Conservation (phyloP, 2,888 invertebrate genomes). For the Megaustenia siamemsis region DNA sequence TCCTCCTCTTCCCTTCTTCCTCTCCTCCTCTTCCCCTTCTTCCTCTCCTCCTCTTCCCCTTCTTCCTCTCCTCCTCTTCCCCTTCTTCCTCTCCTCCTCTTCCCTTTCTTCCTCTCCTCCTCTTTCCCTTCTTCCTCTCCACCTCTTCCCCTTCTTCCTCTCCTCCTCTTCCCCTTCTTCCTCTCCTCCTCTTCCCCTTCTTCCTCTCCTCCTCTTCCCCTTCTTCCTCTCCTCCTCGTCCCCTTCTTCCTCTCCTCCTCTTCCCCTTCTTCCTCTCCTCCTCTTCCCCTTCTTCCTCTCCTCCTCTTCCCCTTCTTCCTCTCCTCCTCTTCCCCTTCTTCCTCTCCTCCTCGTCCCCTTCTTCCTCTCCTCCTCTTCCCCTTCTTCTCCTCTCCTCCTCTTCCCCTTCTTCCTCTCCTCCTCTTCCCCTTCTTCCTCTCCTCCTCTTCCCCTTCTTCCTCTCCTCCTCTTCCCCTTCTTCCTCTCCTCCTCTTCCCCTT, state of each 20-base stretch:
- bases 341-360: neutral
- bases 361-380: neutral
- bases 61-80: neutral
- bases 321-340: slow-evolving; percentile 1
- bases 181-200: neutral
- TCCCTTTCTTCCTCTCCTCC: slow-evolving; percentile 1
- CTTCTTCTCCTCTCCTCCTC: neutral
- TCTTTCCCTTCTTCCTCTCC: no score
- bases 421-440: neutral
- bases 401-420: neutral
- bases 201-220: neutral
- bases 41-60: neutral
- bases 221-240: slow-evolving; percentile 14
- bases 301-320: slow-evolving; percentile 17
- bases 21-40: neutral
- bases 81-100: neutral
- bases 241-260: neutral
- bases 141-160: neutral
- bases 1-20: neutral
- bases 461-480: neutral
- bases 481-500: neutral
- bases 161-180: neutral
- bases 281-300: slow-evolving; percentile 19
- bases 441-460: neutral
- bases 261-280: neutral